Evolutionary conservation across 2,113 vertebrate genomes (phyloP).

Genomic region (Danionella cerebrum): DNA sequence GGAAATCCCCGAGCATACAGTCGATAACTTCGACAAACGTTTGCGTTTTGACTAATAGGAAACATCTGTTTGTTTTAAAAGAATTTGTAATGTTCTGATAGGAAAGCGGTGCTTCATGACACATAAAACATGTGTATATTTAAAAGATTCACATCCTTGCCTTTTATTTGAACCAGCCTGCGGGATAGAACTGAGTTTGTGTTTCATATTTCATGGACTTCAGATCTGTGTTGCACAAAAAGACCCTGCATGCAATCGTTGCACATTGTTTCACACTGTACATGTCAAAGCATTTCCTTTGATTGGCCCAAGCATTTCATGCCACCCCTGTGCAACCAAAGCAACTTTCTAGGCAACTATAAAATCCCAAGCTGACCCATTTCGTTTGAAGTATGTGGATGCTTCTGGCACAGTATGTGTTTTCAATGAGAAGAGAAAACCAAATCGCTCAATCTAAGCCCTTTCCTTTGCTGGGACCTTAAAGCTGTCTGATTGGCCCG

Average conservation of each 20-base stretch:
- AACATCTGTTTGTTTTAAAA: no score
- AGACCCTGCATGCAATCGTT: neutral
- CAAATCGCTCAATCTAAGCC: slow-evolving; percentile 27
- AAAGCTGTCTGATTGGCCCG: slow-evolving; percentile 25
- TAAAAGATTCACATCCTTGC: no score
- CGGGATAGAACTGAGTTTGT: neutral
- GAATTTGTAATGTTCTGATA: no score
- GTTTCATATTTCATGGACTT: neutral
- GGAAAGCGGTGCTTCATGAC: no score
- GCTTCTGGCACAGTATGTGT: slow-evolving; percentile 23
- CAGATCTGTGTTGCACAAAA: neutral
- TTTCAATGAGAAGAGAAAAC: slow-evolving; percentile 21
- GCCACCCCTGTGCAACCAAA: neutral
- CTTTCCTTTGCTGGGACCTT: slow-evolving; percentile 1
- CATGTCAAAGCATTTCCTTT: neutral
- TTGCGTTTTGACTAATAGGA: no score
- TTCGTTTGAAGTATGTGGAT: slow-evolving; percentile 16
- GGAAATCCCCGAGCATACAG: no score
- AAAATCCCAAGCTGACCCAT: slow-evolving; percentile 16
- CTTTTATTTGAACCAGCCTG: no score
- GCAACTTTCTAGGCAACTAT: neutral
- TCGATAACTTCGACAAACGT: no score
- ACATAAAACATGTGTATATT: no score
- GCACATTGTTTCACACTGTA: neutral
- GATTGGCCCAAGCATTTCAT: neutral